A percentile compares a stretch with the other conserved stretches of the same genome.
Conservation (phyloP, 2,888 invertebrate genomes). For the Acleris holmiana region DNA sequence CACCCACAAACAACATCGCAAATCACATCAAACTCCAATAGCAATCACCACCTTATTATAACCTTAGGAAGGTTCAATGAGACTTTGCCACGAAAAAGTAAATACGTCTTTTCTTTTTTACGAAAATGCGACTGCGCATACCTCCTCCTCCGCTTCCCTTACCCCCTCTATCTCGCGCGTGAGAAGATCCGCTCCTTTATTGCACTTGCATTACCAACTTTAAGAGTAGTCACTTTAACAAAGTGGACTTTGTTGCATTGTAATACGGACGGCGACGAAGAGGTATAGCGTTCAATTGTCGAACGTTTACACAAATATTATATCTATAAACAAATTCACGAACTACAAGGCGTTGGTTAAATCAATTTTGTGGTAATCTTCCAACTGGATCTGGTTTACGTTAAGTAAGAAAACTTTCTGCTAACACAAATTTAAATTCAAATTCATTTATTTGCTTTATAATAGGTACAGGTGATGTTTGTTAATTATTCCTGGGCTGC, state of each 20-base stretch:
- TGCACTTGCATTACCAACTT: conserved; percentile 38
- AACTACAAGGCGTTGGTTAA: conserved; percentile 38
- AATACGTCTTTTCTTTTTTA: too few species aligned
- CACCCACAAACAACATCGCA: too few species aligned
- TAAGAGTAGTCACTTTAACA: neutral
- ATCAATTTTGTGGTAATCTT: conserved; percentile 19
- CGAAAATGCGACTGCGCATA: conserved; percentile 28
- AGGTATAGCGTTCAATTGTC: conserved; percentile 46
- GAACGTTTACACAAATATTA: conserved; percentile 58
- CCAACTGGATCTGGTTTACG: neutral
- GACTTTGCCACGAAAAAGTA: too few species aligned
- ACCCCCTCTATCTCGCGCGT: conserved; percentile 45
- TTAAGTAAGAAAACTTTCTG: neutral
- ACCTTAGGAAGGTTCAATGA: too few species aligned
- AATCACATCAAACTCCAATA: too few species aligned
- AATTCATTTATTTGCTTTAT: too few species aligned
- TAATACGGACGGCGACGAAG: conserved; percentile 1
- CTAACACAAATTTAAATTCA: too few species aligned
- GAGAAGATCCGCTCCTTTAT: conserved; percentile 55
- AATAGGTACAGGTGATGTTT: too few species aligned
- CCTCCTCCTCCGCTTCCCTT: conserved; percentile 2
- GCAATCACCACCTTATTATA: too few species aligned
- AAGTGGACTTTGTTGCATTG: conserved; percentile 2
- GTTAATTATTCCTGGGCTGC: too few species aligned
- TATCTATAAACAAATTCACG: conserved; percentile 52